Evolutionary conservation across 2,113 vertebrate genomes (phyloP), one percentile per base, ranked within the genome.

Genomic region (Neodontobutis hainanensis): DNA sequence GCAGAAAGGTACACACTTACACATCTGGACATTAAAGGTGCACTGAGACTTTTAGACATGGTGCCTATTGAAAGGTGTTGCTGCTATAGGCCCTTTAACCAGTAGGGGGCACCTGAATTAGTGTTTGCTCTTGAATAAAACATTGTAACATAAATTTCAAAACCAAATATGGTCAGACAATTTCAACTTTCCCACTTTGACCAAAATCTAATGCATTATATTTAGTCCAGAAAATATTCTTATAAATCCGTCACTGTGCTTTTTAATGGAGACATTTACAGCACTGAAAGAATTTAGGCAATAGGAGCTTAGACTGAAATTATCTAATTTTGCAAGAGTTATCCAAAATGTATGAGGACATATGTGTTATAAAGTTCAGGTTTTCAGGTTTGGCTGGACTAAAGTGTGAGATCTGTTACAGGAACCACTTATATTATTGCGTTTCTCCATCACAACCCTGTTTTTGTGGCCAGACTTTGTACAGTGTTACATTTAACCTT

Each of bases 1-100:
- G 68, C 91, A 92, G 84, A 84, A 94, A 90, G 95, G 96, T 98
- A 85, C 92, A 6, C 42, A 43, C 19, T 2, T 27, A 27, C 19
- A 27, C 19, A 27, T 27, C 1, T 27, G 3, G 19, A 27, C 19
- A 27, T 27, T 27, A 3, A 27, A 27, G 19, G 19, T 27, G 19
- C 3, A 27, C 19, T 27, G 19, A 27, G 1, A 27, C 19, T 27
- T 27, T 27, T 2, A 27, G 3, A 27, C 19, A 27, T 27, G 19
- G 19, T 2, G 19, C 19, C 19, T 27, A 27, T 27, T 27, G 19
- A 27, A 27, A 27, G 1, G 19, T 27, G 19, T 27, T 1, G 19
- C 19, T 27, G 19, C 19, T 27, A 2, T 1, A 27, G 19, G 19
- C 19, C 19, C 19, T 27, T 27, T 27, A 27, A 2, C 19, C 19